These are phyloP conservation scores for Coenonympha arcania DNA, from an alignment of 2,888 invertebrate species.

Conservation along the genomic window DNA sequence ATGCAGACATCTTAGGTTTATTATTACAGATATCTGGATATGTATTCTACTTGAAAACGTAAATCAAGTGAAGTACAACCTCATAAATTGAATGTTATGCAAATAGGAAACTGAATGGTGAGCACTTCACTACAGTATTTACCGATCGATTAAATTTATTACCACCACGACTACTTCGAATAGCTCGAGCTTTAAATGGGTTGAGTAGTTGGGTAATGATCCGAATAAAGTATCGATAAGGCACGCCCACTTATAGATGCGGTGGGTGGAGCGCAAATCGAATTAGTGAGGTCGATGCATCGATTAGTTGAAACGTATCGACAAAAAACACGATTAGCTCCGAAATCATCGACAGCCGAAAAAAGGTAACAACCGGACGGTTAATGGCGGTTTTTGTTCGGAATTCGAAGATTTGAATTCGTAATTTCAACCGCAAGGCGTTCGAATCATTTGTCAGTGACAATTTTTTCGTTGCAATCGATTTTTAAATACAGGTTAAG, in stretches of 20 bases:
- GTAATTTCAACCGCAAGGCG: slow-evolving; percentile 72
- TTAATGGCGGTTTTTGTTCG: slow-evolving; percentile 73
- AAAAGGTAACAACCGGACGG: slow-evolving; percentile 65
- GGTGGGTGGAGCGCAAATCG: slow-evolving; percentile 68
- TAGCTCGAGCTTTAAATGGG: slow-evolving; percentile 19
- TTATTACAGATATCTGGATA: no score
- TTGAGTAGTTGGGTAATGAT: slow-evolving; percentile 42
- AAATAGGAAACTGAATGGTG: slow-evolving; percentile 8
- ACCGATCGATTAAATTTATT: slow-evolving; percentile 15
- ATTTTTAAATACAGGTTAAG: slow-evolving; percentile 73
- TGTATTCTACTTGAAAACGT: neutral
- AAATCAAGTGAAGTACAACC: neutral
- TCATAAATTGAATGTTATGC: slow-evolving; percentile 11
- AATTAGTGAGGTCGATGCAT: slow-evolving; percentile 69
- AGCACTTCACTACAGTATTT: slow-evolving; percentile 11
- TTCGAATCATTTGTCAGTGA: slow-evolving; percentile 75
- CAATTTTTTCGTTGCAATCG: slow-evolving; percentile 74
- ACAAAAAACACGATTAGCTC: slow-evolving; percentile 72
- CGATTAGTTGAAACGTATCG: slow-evolving; percentile 65
- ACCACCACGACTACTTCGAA: slow-evolving; percentile 10
- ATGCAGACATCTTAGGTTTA: neutral
- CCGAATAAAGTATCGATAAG: slow-evolving; percentile 60
- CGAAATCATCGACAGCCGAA: slow-evolving; percentile 69
- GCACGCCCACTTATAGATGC: slow-evolving; percentile 61
- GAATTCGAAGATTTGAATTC: slow-evolving; percentile 73